Conservation (phyloP, 2,797 vertebrate genomes). For the Malacoraja senta region DNA sequence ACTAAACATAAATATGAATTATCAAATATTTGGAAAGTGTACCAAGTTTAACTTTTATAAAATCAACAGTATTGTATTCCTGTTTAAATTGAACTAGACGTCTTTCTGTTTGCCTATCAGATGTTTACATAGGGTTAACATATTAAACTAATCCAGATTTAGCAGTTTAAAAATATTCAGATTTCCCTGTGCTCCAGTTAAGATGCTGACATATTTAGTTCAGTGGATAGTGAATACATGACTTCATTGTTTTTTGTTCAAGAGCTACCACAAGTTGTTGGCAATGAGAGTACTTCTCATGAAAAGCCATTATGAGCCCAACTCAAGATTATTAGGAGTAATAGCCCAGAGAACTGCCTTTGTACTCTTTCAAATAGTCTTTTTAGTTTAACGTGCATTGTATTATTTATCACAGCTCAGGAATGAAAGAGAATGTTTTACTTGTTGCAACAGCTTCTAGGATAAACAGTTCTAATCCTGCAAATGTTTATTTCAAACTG, state of each 20-base stretch:
- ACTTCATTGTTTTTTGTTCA: constrained; percentile 37
- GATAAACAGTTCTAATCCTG: background rate
- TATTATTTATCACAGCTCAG: background rate
- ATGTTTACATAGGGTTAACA: constrained; percentile 23
- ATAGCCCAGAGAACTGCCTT: background rate
- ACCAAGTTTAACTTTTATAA: background rate
- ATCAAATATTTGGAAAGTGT: background rate
- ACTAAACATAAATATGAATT: background rate
- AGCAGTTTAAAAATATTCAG: constrained; percentile 31
- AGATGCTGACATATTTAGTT: constrained; percentile 40
- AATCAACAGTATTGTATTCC: background rate
- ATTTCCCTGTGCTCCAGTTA: constrained; percentile 39
- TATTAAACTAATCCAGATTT: constrained; percentile 37
- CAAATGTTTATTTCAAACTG: background rate
- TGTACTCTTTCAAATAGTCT: background rate
- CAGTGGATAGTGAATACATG: constrained; percentile 40
- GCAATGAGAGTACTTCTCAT: background rate
- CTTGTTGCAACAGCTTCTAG: background rate
- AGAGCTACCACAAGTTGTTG: background rate
- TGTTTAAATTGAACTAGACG: background rate
- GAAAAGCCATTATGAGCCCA: constrained; percentile 30
- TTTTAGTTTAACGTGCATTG: background rate
- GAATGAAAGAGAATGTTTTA: background rate
- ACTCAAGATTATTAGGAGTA: background rate
- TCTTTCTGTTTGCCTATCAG: background rate